Evolutionary conservation across 1,140 invertebrate genomes (phyloP).

Genomic region (Apis cerana): DNA sequence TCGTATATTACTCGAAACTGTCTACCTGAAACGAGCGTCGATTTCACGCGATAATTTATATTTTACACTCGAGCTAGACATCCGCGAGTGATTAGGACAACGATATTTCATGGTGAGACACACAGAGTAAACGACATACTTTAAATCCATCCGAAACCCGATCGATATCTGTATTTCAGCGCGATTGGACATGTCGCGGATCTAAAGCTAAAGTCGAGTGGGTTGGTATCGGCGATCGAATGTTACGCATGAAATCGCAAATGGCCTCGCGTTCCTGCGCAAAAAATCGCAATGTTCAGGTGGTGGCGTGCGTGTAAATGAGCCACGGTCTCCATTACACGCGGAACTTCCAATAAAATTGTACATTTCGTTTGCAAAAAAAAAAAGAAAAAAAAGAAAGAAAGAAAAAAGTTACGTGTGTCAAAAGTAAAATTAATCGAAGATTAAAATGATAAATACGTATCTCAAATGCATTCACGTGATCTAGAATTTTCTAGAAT

Average conservation of each 20-base stretch:
- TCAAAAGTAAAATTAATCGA: too few species aligned
- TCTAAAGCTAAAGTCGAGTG: neutral
- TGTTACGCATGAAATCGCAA: constrained; percentile 46
- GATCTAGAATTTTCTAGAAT: too few species aligned
- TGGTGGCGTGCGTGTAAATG: constrained; percentile 12
- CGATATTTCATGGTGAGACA: neutral
- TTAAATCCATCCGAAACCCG: neutral
- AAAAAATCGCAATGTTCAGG: neutral
- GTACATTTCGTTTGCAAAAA: neutral
- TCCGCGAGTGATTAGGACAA: constrained; percentile 9
- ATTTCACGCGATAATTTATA: neutral
- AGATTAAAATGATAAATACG: too few species aligned
- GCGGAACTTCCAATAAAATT: constrained; percentile 7
- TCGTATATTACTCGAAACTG: neutral
- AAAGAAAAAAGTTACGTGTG: too few species aligned
- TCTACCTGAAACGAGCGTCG: too few species aligned
- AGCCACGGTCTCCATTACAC: constrained; percentile 24
- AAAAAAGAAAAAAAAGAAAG: neutral
- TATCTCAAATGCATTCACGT: too few species aligned
- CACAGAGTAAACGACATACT: neutral
- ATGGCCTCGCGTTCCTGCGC: constrained; percentile 10
- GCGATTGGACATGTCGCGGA: constrained; percentile 10
- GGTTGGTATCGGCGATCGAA: constrained; percentile 25
- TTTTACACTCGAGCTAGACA: neutral
- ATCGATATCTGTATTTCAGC: constrained; percentile 13